phyloP scores from a whole-genome alignment of 2,113 vertebrate genomes.

The Crotalus viridis region DNA sequence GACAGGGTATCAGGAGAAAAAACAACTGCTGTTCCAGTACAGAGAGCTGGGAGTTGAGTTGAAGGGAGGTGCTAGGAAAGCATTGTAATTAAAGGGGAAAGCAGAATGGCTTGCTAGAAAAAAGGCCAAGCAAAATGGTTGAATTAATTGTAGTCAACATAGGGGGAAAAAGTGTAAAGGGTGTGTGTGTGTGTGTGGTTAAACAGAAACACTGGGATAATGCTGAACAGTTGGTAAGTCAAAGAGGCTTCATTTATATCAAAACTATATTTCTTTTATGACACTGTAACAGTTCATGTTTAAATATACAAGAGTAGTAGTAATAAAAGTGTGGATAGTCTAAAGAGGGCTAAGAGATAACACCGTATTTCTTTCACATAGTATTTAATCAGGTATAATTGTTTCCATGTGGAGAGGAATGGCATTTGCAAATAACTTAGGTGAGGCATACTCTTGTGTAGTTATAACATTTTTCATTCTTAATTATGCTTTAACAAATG shows the following conservation, averaged over 20 bases:
- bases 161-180: not conserved
- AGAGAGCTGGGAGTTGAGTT: not conserved
- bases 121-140: not conserved
- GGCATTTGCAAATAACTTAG: not conserved
- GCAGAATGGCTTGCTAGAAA: not conserved
- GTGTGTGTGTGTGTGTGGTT: not conserved
- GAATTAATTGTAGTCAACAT: not conserved
- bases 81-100: not conserved
- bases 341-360: not conserved
- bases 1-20: not conserved
- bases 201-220: not conserved
- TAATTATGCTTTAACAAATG: not conserved
- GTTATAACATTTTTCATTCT: not conserved
- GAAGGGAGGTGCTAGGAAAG: not conserved
- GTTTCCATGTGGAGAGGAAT: not conserved
- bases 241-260: not conserved
- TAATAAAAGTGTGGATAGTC: not conserved
- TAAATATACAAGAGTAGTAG: not conserved
- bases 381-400: not conserved
- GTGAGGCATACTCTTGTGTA: not conserved
- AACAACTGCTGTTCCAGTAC: not conserved
- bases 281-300: not conserved
- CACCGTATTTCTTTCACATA: not conserved
- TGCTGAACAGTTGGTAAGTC: not conserved
- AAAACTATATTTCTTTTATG: not conserved